Base-by-base conservation (phyloP, 2,888 invertebrate species). In the Limulus polyphemus region DNA sequence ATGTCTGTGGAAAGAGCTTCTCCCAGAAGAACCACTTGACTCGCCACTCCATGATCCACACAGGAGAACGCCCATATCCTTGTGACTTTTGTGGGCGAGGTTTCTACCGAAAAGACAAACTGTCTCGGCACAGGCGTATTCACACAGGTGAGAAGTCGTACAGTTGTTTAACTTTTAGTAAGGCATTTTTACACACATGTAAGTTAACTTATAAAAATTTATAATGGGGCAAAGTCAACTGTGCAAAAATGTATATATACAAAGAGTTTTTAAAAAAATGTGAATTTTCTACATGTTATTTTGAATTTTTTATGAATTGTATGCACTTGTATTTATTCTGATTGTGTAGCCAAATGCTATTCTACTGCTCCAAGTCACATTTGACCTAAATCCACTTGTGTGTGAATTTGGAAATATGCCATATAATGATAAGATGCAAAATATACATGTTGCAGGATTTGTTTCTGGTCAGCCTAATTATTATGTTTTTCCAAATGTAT, bases 11-110 rank as follows among this genome's bases (percentile, higher is more conserved):
- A 11, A 65, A 69, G 14, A 67, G 68, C 57, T 71, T 71, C 56
- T 70, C 70, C n/a, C 71, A 71, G 61, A 71, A 71, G 62, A 71
- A 71, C 59, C 71, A 71, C 59, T 64, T 71, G 17, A 68, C 69
- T 46, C 66, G 71, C 11, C 71, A 71, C 63, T 65, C 68, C 61
- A 71, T 71, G 71, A 71, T 71, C 13, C 71, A 71, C 49, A 71
- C 71, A n/a, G 71, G 71, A 49, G 71, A 71, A 64, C 59, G 70
- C 49, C 71, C 71, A 54, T 70, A 65, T 65, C 69, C 70, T 9
- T 71, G 71, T 64, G 70, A 70, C 61, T 68, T 69, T 32, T 71
- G 71, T 64, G 71, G 71, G 47, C 62, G 70, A 56, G 69, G 70
- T 51, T 71, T 71, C 59, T 71, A 71, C 63, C 63, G 71, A 46